Percentiles rank a stretch among this genome's conserved stretches.
phyloP scores from a whole-genome alignment of 2,888 invertebrate genomes.

The Thalpophila matura region DNA sequence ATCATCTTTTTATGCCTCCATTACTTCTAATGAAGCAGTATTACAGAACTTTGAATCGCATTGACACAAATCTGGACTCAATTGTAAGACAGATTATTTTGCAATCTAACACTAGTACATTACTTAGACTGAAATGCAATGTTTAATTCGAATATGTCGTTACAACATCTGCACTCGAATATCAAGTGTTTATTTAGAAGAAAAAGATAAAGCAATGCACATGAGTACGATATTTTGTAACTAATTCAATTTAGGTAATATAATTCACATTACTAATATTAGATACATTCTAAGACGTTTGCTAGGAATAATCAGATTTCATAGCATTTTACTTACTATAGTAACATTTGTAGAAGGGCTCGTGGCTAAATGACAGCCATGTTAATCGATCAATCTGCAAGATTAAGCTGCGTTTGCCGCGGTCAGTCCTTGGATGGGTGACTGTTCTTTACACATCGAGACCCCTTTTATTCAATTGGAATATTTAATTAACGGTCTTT shows the following conservation, averaged over 20 bases:
- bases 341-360: too few species aligned
- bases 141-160: conserved; percentile 38
- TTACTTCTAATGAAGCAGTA: conserved; percentile 9
- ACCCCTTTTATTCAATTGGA: too few species aligned
- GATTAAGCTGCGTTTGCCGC: too few species aligned
- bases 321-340: too few species aligned
- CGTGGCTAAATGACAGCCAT: too few species aligned
- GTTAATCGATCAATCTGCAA: too few species aligned
- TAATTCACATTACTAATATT: neutral
- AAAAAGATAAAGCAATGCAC: conserved; percentile 11
- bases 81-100: conserved; percentile 43
- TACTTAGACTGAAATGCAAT: conserved; percentile 34
- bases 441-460: too few species aligned
- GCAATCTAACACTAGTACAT: conserved; percentile 24
- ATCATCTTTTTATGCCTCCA: conserved; percentile 16
- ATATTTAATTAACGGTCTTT: too few species aligned
- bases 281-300: conserved; percentile 17
- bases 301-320: too few species aligned
- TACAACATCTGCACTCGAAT: conserved; percentile 40
- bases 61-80: conserved; percentile 48
- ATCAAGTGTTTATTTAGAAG: conserved; percentile 27
- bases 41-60: conserved; percentile 42
- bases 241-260: conserved; percentile 6
- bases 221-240: conserved; percentile 26
- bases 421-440: too few species aligned